These are phyloP conservation scores for Microtus ochrogaster DNA, from an alignment of 2,113 vertebrate species.

Conservation along the genomic window DNA sequence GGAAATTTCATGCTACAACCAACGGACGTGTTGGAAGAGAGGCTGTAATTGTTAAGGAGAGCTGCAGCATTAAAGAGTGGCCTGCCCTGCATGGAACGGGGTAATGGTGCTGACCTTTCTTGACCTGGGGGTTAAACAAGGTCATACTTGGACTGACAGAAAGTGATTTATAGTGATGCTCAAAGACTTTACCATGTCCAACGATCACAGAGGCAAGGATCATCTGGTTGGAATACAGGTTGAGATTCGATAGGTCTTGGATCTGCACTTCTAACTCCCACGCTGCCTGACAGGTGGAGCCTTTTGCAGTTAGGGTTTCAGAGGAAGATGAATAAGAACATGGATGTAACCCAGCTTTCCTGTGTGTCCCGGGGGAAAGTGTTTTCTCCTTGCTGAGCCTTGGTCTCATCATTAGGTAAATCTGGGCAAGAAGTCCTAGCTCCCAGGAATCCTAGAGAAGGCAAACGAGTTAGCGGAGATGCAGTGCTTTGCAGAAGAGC, in stretches of 20 bases:
- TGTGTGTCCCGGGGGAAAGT: not conserved
- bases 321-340: not conserved
- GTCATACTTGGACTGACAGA: not conserved
- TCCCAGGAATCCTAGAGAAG: not conserved
- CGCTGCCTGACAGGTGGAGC: not conserved
- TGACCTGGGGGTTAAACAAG: slow-evolving; percentile 12
- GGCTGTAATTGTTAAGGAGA: not conserved
- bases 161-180: not conserved
- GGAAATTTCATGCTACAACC: not conserved
- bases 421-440: not conserved
- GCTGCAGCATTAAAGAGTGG: not conserved
- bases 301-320: not conserved
- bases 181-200: not conserved
- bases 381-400: slow-evolving; percentile 3
- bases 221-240: not conserved
- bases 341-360: not conserved
- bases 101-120: not conserved
- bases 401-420: not conserved
- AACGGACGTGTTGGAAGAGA: not conserved
- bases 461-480: not conserved
- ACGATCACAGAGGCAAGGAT: not conserved
- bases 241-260: not conserved
- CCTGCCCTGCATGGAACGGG: not conserved
- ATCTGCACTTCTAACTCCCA: not conserved
- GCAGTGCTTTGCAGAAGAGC: not conserved